Evolutionary conservation across 2,888 invertebrate species (phyloP).

Genomic region (Lepeophtheirus nordmannii): DNA sequence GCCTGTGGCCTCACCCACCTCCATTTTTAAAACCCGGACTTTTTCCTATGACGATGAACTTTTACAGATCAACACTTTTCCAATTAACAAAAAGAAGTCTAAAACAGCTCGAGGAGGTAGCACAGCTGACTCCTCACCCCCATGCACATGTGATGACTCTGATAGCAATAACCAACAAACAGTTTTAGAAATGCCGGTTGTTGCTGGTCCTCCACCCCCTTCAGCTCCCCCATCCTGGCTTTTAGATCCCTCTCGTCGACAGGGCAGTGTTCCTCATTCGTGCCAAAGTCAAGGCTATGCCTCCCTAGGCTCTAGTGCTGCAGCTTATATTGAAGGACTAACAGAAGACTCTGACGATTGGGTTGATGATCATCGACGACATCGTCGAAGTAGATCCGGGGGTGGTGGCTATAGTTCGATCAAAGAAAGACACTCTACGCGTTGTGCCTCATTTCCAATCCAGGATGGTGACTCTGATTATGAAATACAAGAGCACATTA

Average conservation of each 20-base stretch:
- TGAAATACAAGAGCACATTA: constrained; percentile 71
- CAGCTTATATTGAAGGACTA: constrained; percentile 2
- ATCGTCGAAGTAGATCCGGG: neutral
- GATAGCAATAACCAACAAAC: constrained; percentile 16
- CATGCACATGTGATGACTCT: constrained; percentile 10
- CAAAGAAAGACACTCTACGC: neutral
- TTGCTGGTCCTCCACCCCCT: constrained; percentile 29
- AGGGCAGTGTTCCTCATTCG: neutral
- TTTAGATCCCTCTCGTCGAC: constrained; percentile 32
- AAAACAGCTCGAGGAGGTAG: neutral
- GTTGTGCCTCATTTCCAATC: constrained; percentile 2
- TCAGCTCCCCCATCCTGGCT: constrained; percentile 29
- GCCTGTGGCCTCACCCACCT: neutral
- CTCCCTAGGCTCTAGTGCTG: constrained; percentile 1
- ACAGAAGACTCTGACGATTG: neutral
- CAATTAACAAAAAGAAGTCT: neutral
- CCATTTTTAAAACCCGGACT: constrained; percentile 2
- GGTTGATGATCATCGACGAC: neutral
- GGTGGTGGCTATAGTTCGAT: neutral
- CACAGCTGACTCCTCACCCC: constrained; percentile 11
- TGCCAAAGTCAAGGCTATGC: constrained; percentile 3
- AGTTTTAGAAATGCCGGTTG: constrained; percentile 14
- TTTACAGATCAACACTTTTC: neutral
- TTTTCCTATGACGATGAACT: constrained; percentile 3
- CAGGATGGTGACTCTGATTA: neutral